Evolutionary conservation across 64 coral and sea anemone species (phyloP).

Genomic region (Actinia equina): DNA sequence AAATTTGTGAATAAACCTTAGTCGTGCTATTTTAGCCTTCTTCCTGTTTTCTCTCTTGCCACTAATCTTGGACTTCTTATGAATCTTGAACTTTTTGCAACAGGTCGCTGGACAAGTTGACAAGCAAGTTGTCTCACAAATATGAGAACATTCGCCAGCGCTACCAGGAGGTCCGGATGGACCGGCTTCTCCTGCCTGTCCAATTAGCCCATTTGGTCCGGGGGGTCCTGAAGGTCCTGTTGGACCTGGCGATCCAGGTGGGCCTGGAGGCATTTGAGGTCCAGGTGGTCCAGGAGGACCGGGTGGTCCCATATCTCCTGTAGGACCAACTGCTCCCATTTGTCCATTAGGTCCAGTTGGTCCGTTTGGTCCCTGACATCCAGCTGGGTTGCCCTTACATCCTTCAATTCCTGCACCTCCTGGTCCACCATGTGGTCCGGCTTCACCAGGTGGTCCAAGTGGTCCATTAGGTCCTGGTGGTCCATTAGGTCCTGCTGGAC

Average conservation of each 20-base stretch:
- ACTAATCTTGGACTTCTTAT: constrained; percentile 32
- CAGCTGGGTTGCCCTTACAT: constrained; percentile 1
- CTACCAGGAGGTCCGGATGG: constrained; percentile 57
- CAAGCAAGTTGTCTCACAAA: constrained; percentile 66
- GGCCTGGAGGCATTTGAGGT: constrained; percentile 32
- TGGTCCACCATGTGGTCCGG: not conserved
- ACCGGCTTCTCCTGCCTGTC: constrained; percentile 44
- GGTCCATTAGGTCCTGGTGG: constrained; percentile 11
- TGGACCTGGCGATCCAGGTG: constrained; percentile 46
- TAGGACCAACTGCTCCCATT: not conserved
- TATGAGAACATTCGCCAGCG: constrained; percentile 42
- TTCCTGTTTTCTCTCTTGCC: constrained; percentile 4
- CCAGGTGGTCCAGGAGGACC: constrained; percentile 55
- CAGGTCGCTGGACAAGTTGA: constrained; percentile 54
- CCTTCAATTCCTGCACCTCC: not conserved
- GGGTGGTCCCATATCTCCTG: constrained; percentile 6
- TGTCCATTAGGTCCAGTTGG: not conserved
- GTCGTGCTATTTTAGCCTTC: constrained; percentile 10
- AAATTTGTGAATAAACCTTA: not conserved
- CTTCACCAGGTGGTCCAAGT: constrained; percentile 9
- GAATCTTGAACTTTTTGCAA: constrained; percentile 30
- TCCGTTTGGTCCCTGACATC: not conserved
- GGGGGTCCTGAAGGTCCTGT: constrained; percentile 67
- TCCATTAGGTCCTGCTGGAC: constrained; percentile 69
- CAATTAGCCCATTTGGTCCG: constrained; percentile 65